Percentiles rank a stretch among this genome's conserved stretches.
These are phyloP conservation scores for Rhinogobio ventralis DNA, from an alignment of 2,797 vertebrate genomes.

Conservation along the genomic window DNA sequence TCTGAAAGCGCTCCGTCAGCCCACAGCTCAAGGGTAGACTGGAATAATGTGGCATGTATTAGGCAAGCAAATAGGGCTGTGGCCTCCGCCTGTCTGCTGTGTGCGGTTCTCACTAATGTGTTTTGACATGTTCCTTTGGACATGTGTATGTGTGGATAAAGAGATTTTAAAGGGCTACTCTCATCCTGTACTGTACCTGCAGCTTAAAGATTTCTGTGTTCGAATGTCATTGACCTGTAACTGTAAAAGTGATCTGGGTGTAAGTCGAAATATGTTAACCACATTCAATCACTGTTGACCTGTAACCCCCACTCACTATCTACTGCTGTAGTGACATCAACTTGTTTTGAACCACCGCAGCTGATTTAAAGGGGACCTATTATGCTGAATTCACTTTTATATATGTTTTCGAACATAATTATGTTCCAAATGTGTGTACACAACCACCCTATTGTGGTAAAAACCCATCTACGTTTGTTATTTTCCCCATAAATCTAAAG, in stretches of 20 bases:
- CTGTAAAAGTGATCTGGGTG: neutral
- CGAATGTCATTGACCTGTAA: neutral
- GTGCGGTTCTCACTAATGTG: conserved; percentile 75
- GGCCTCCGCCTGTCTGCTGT: conserved; percentile 66
- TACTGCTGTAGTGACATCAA: neutral
- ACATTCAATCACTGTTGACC: neutral
- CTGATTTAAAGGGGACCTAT: too few relatives aligned
- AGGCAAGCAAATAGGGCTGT: conserved; percentile 76
- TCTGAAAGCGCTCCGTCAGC: conserved; percentile 73
- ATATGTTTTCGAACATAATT: too few relatives aligned
- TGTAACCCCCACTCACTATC: neutral
- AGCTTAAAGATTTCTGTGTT: conserved; percentile 27
- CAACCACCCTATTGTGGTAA: too few relatives aligned
- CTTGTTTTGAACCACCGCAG: neutral
- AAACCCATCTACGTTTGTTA: too few relatives aligned
- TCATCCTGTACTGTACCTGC: neutral
- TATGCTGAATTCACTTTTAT: too few relatives aligned
- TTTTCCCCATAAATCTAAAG: too few relatives aligned
- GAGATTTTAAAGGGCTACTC: conserved; percentile 16
- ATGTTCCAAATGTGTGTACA: too few relatives aligned
- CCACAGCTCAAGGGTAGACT: conserved; percentile 76
- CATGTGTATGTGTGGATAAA: conserved; percentile 43
- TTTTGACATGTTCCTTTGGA: conserved; percentile 68
- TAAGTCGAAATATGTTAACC: conserved; percentile 2
- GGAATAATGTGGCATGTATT: conserved; percentile 79